phyloP scores from a whole-genome alignment of 2,113 vertebrate genomes.

The Mirza zaza region DNA sequence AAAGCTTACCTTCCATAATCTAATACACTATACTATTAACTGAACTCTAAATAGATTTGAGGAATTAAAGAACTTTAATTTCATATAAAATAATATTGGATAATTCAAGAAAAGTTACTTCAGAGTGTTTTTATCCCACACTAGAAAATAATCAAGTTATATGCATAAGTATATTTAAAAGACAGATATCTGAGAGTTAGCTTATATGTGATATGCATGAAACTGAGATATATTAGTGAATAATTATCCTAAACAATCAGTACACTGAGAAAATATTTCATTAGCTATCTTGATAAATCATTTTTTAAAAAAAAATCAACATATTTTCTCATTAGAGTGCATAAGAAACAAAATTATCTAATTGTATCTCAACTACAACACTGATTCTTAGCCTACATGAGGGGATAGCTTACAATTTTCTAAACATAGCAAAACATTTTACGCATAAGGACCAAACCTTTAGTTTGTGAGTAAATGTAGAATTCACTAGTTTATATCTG shows the following conservation, averaged over 20 bases:
- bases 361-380: neutral
- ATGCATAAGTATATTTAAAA: neutral
- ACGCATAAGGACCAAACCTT: neutral
- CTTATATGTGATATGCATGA: neutral
- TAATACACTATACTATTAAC: neutral
- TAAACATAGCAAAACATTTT: neutral
- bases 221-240: neutral
- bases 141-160: neutral
- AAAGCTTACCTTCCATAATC: neutral
- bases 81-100: neutral
- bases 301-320: neutral
- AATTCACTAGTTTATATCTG: neutral
- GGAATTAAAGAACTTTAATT: conserved; percentile 37
- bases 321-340: neutral
- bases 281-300: neutral
- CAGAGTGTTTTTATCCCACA: neutral
- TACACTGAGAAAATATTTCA: conserved; percentile 21
- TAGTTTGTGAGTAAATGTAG: neutral
- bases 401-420: neutral
- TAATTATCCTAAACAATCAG: neutral
- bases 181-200: neutral
- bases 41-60: conserved; percentile 14
- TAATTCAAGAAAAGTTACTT: conserved; percentile 24
- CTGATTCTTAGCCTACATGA: neutral
- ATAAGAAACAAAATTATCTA: conserved; percentile 10